A percentile compares a stretch with the other conserved stretches of the same genome.
These are phyloP conservation scores for Nemurella pictetii DNA, from an alignment of 2,888 invertebrate genomes.

Conservation along the genomic window DNA sequence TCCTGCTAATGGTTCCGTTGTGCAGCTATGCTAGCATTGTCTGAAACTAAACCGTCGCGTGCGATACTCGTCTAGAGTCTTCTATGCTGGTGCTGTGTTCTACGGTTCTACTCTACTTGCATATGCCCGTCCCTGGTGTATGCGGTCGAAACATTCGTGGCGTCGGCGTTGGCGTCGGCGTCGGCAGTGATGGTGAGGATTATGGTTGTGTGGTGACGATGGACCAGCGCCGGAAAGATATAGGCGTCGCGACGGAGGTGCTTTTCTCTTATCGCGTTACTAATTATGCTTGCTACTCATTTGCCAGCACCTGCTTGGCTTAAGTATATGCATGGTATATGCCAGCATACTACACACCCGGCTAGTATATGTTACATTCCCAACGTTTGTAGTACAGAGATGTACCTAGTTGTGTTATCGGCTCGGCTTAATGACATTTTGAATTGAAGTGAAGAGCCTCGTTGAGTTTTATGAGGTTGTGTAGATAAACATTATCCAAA, in stretches of 20 bases:
- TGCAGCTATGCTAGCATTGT: not conserved
- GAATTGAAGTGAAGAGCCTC: not conserved
- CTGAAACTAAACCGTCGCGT: not conserved
- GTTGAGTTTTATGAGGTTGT: not conserved
- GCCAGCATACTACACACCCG: not conserved
- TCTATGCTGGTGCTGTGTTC: no score
- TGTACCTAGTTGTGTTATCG: not conserved
- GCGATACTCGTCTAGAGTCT: not conserved
- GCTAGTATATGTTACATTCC: not conserved
- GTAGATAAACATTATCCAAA: not conserved
- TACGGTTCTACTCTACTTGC: not conserved
- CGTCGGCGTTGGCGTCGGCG: not conserved
- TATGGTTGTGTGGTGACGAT: slow-evolving; percentile 18
- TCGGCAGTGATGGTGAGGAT: not conserved
- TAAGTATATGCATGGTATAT: not conserved
- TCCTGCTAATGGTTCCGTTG: slow-evolving; percentile 33
- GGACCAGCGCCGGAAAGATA: not conserved
- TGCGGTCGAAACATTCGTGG: not conserved
- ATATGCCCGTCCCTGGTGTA: not conserved
- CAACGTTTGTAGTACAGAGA: not conserved
- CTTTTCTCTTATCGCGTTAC: slow-evolving; percentile 13
- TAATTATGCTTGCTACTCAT: slow-evolving; percentile 19
- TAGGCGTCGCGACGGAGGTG: not conserved
- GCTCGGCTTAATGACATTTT: not conserved
- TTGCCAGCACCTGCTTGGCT: slow-evolving; percentile 19